Evolutionary conservation across 2,113 vertebrate genomes (phyloP).

Genomic region (Eonycteris spelaea): DNA sequence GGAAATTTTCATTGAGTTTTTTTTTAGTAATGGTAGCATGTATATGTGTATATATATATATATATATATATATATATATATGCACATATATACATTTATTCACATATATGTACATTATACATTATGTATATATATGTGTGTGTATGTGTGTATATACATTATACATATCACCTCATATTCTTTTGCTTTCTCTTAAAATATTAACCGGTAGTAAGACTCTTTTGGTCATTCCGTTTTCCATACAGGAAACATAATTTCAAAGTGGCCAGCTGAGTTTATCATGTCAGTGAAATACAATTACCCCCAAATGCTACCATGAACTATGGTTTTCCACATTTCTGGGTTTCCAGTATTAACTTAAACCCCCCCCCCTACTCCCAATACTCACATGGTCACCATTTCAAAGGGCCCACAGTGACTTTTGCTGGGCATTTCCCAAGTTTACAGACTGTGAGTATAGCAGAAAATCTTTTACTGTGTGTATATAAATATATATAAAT

Average conservation of each 20-base stretch:
- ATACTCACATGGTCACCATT: slow-evolving; percentile 68
- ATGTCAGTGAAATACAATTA: slow-evolving; percentile 35
- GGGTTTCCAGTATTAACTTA: slow-evolving; percentile 37
- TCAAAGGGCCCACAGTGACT: slow-evolving; percentile 73
- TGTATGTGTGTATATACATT: slow-evolving; percentile 5
- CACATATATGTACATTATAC: not conserved
- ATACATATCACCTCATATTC: slow-evolving; percentile 37
- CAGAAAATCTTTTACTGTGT: slow-evolving; percentile 65
- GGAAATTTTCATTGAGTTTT: slow-evolving; percentile 40
- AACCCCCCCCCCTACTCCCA: not conserved
- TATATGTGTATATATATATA: not conserved
- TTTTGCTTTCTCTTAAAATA: slow-evolving; percentile 54
- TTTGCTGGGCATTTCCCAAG: slow-evolving; percentile 74
- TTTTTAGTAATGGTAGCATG: slow-evolving; percentile 13
- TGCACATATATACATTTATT: not conserved
- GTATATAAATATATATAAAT: slow-evolving; percentile 64
- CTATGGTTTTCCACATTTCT: slow-evolving; percentile 21
- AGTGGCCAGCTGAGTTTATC: slow-evolving; percentile 52
- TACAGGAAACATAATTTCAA: slow-evolving; percentile 59
- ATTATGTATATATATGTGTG: not conserved
- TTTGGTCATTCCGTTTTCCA: slow-evolving; percentile 46
- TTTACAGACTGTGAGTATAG: slow-evolving; percentile 81
- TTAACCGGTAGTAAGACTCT: slow-evolving; percentile 35
- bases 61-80: not conserved
- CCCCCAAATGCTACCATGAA: not conserved